A percentile compares a stretch with the other conserved stretches of the same genome.
Conservation (phyloP, 1,140 invertebrate species). For the Physella acuta region DNA sequence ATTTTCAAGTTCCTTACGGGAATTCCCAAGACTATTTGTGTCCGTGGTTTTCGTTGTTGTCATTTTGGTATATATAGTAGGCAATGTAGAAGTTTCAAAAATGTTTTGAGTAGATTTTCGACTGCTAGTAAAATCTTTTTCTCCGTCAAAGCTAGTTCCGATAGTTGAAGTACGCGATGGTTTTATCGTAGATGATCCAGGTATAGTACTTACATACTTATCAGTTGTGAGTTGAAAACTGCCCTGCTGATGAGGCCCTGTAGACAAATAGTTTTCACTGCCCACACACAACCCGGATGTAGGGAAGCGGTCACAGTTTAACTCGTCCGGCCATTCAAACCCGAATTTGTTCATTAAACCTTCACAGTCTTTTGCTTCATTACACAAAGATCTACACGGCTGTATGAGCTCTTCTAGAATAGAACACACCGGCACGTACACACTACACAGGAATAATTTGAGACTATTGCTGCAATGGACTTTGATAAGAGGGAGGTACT, state of each 20-base stretch:
- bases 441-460: slow-evolving; percentile 93
- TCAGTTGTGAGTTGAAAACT: too few relatives aligned
- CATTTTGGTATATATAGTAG: background rate
- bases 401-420: slow-evolving; percentile 80
- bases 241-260: too few relatives aligned
- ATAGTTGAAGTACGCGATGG: background rate
- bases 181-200: too few relatives aligned
- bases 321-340: slow-evolving; percentile 87
- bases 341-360: slow-evolving; percentile 87
- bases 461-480: slow-evolving; percentile 90
- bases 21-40: background rate
- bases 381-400: too few relatives aligned
- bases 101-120: background rate
- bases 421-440: slow-evolving; percentile 90
- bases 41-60: background rate
- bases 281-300: slow-evolving; percentile 82
- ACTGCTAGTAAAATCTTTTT: background rate
- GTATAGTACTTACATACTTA: too few relatives aligned
- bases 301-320: slow-evolving; percentile 90
- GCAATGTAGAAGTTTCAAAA: background rate
- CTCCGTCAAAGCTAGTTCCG: background rate
- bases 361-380: slow-evolving; percentile 73
- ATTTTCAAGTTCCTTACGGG: slow-evolving; percentile 6
- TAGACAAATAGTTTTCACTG: background rate
- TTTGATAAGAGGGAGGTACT: slow-evolving; percentile 91